Evolutionary conservation across 2,113 vertebrate genomes (phyloP), one percentile per base, ranked within the genome.

Genomic region (Aphelocoma coerulescens): DNA sequence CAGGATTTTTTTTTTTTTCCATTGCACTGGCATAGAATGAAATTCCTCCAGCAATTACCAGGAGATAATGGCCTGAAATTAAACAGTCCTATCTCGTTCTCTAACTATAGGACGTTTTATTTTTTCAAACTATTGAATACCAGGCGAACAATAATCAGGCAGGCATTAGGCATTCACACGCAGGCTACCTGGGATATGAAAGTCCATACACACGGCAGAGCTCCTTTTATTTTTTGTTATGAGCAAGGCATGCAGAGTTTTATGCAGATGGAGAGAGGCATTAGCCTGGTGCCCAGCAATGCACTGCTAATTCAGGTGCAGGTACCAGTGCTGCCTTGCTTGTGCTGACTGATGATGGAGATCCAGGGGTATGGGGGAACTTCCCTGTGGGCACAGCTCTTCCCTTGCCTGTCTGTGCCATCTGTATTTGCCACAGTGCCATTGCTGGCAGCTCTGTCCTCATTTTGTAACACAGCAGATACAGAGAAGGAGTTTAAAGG

Each of bases 31-130:
- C 76, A 75, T 44, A 80, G 93, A 97, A 97, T 96, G 83, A 97
- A 97, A 96, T 95, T 96, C 93, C 96, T 97, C 93, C 95, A 97
- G 94, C 96, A 97, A 98, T 98, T 97, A 97, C 91, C 54, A 66
- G 92, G 90, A 97, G 93, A 97, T 97, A 98, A 97, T 97, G 91
- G 87, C 81, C 91, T 93, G 95, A 97, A 97, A 97, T 97, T 96
- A 97, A 97, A 97, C 94, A 97, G 92, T 89, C 91, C 91, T 97
- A 96, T 97, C 96, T 97, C 84, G 28, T 85, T 94, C 85, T 72
- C 93, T 89, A 96, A 97, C 95, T 95, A 68, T 94, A 88, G 91
- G 78, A 88, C 81, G 78, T 88, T 93, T 86, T 93, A 68, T 91
- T 95, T 94, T 96, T 96, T 96, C 62, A 74, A 72, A 62, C 63